Conservation (phyloP, 2,797 vertebrate species). For the Erethizon dorsatum region DNA sequence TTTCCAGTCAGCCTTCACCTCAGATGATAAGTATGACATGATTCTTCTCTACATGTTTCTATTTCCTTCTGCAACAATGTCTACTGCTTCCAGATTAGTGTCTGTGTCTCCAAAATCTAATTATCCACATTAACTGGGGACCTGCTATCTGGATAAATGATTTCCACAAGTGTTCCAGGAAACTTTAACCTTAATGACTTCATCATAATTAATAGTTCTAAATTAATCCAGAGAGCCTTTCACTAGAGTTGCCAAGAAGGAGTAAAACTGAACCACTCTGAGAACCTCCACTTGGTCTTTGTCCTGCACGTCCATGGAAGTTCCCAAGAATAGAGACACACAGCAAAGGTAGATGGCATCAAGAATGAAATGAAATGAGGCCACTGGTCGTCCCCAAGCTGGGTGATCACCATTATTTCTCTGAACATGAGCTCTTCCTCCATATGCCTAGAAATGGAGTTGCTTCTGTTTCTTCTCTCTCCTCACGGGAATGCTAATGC, state of each 20-base stretch:
- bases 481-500: background rate
- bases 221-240: conserved; percentile 66
- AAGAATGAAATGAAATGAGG: background rate
- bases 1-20: background rate
- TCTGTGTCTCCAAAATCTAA: conserved; percentile 68
- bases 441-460: background rate
- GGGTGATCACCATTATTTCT: background rate
- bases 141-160: conserved; percentile 49
- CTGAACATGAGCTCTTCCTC: background rate
- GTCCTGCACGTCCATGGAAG: background rate
- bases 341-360: background rate
- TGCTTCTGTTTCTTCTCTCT: background rate
- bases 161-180: conserved; percentile 69
- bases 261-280: background rate
- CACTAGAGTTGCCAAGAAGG: conserved; percentile 49
- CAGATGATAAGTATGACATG: background rate
- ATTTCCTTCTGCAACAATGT: conserved; percentile 8
- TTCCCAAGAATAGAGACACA: background rate
- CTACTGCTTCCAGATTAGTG: background rate
- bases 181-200: conserved; percentile 74
- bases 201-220: conserved; percentile 61
- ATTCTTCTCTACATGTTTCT: conserved; percentile 29
- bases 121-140: conserved; percentile 57
- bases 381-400: background rate
- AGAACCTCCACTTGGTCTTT: background rate